Evolutionary conservation across 2,888 invertebrate genomes (phyloP), one percentile per base, ranked within the genome.

Genomic region (Heliconius sara): DNA sequence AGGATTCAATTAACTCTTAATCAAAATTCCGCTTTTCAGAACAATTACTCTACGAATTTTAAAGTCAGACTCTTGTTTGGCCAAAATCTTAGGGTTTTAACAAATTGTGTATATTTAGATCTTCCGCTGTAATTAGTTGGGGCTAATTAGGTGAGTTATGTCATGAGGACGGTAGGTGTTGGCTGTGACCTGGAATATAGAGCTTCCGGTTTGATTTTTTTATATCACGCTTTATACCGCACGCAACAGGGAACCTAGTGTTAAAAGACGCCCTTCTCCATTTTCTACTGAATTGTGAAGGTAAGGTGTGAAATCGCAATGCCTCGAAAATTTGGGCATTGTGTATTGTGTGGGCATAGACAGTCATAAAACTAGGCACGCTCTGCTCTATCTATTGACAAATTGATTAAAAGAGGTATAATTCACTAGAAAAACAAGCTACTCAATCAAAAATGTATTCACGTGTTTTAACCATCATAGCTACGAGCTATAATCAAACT

Each of bases 1-100:
- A 82, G 85, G 83, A 85, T 86, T 85, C 86, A 87, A 86, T 87
- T 87, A 85, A 85, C 84, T 85, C 80, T 83, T 85, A 85, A 86
- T 86, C 85, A 85, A 85, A 85, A 84, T 81, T 84, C 81, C 74
- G 79, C 79, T 79, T 78, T 77, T 77, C 66, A 68, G 52, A 76
- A 57, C 77, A 72, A 75, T 80, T 81, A 72, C 76, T 73, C 60
- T 77, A 70, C 77, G 77, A 74, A 77, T 78, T 80, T 78, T 77
- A 78, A 81, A 79, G 76, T 76, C 67, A 76, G 34, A 60, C 16
- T 60, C 30, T 57, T 73, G 73, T 73, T 73, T 73, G 60, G n/a
- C 60, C 73, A 25, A 73, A 73, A 73, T 73, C 73, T 73, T 73
- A 73, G 60, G 73, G 25, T 60, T 60, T 25, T 34, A 60, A 60